These are phyloP conservation scores for Hydrolagus affinis DNA, from an alignment of 2,113 vertebrate genomes.

Conservation along the genomic window DNA sequence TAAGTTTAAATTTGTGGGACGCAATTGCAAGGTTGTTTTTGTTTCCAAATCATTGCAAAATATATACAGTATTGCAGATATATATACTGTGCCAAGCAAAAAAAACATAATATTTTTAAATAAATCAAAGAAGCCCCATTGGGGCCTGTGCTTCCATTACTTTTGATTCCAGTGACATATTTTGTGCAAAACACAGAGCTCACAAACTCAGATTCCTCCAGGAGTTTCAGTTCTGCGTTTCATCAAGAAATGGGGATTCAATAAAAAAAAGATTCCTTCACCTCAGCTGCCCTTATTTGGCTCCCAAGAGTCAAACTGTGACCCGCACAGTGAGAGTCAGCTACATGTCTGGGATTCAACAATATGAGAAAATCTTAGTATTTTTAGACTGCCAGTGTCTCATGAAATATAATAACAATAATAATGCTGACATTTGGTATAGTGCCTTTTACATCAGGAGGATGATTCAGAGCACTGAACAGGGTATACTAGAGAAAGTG, in stretches of 20 bases:
- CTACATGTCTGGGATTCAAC: not conserved
- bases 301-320: not conserved
- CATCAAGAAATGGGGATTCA: not conserved
- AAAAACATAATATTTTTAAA: not conserved
- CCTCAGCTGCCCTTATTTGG: not conserved
- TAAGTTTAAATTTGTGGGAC: too few species aligned
- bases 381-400: not conserved
- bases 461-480: too few species aligned
- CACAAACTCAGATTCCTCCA: not conserved
- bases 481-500: too few species aligned
- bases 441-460: too few species aligned
- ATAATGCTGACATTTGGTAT: not conserved
- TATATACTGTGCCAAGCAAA: not conserved
- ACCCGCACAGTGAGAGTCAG: not conserved
- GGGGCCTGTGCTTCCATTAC: not conserved
- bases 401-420: not conserved
- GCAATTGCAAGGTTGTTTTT: too few species aligned
- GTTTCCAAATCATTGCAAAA: not conserved
- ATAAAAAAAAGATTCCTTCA: slow-evolving; percentile 4
- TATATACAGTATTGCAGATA: not conserved
- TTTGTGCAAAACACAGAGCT: not conserved
- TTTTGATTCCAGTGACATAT: slow-evolving; percentile 5
- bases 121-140: not conserved
- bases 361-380: not conserved
- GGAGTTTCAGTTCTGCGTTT: slow-evolving; percentile 9